Base-by-base conservation (phyloP, 2,113 vertebrate species). In the Myotis lucifugus region DNA sequence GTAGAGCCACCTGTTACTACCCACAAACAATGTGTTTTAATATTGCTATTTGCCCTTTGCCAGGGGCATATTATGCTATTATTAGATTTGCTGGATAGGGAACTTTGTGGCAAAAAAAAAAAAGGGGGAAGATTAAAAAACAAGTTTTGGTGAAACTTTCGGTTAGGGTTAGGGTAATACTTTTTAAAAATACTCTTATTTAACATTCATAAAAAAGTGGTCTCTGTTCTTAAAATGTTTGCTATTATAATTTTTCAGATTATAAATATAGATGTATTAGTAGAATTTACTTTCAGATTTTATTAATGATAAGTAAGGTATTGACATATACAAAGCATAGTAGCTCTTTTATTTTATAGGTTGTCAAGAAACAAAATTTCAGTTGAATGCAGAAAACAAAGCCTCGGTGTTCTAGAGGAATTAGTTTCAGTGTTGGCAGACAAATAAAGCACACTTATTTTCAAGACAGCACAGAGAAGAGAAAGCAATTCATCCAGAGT, bases 341-440 rank as follows among this genome's bases (percentile, higher is more conserved):
- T 61, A 61, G 37, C 46, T 88, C 3, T 54, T 94, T 67, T 6
- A 87, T 85, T 91, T 67, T 84, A 37, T 48, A 95, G 48, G 25
- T 70, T 67, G 46, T 74, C 66, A 21, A 76, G 91, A 96, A 91
- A 67, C 21, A 96, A 48, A 87, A 40, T 92, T 95, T 84, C 18
- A 42, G 14, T 84, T 94, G 48, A 64, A 48, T 82, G 72, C 14
- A 67, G 19, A 23, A n/a, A 54, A 50, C 42, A 69, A 88, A 59
- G 29, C 59, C 3, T 59, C 23, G 34, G 8, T 67, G 14, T 64
- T 8, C 6, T 8, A 42, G 50, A 70, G 40, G 69, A 97, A 48
- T 69, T 64, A 23, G 19, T 78, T 27, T 86, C 21, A n/a, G 1
- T 37, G 42, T 37, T 83, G 61, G 56, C 79, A 91, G 46, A 54